Percentiles rank a stretch among this genome's conserved stretches.
These are phyloP conservation scores for Pseudoatta argentina DNA, from an alignment of 1,140 invertebrate species.

Conservation along the genomic window DNA sequence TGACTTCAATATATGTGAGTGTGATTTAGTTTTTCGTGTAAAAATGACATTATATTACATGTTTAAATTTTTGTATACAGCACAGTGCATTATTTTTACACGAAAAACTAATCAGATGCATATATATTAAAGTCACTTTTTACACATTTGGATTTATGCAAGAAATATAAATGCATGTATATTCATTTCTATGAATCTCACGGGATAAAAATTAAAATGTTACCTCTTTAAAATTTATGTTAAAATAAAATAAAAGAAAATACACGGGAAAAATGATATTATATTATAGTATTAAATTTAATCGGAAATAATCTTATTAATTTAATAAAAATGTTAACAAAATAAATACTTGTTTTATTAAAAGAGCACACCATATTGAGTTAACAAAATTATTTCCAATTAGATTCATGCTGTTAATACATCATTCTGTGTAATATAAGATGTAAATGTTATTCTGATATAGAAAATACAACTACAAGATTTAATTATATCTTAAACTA, in stretches of 20 bases:
- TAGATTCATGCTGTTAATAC: neutral
- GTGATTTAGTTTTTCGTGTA: too few species aligned
- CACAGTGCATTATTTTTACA: too few species aligned
- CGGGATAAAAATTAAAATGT: neutral
- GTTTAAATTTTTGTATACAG: too few species aligned
- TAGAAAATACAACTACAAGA: neutral
- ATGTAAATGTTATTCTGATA: neutral
- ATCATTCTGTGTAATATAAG: neutral
- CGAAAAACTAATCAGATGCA: too few species aligned
- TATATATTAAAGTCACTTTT: too few species aligned
- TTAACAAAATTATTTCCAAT: neutral
- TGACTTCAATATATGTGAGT: too few species aligned
- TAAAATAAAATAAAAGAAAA: neutral
- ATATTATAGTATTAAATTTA: neutral
- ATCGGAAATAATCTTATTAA: neutral
- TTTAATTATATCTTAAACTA: neutral
- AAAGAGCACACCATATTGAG: neutral
- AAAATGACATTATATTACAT: too few species aligned
- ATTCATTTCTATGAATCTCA: neutral
- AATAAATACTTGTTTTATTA: neutral
- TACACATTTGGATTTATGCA: too few species aligned
- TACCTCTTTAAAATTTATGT: neutral
- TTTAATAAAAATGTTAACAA: neutral
- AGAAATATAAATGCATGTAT: too few species aligned
- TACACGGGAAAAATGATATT: neutral